These are phyloP conservation scores for Limenitis arthemis DNA, from an alignment of 2,888 invertebrate species.

Conservation along the genomic window DNA sequence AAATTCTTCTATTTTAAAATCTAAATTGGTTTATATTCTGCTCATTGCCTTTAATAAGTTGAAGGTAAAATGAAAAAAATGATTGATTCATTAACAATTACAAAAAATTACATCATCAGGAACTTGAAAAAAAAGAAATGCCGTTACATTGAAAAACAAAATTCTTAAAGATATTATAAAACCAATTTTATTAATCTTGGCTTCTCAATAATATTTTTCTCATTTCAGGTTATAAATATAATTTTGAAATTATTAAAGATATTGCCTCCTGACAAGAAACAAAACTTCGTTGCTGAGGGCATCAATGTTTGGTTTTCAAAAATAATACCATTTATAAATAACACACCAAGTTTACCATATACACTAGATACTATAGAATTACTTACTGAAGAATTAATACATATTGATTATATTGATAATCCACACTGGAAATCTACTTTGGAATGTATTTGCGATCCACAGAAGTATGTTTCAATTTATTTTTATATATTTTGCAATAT, in stretches of 20 bases:
- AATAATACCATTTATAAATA: constrained; percentile 43
- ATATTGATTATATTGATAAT: constrained; percentile 47
- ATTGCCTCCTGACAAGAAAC: constrained; percentile 43
- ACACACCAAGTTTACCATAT: constrained; percentile 14
- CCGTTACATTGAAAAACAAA: too few species aligned
- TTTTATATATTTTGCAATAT: not conserved
- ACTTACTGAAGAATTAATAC: constrained; percentile 48
- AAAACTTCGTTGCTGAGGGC: constrained; percentile 46
- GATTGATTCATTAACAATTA: too few species aligned
- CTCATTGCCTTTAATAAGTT: too few species aligned
- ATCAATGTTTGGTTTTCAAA: constrained; percentile 61
- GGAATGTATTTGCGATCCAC: constrained; percentile 43
- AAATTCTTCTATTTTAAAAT: too few species aligned
- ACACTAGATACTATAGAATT: constrained; percentile 49
- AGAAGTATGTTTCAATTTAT: constrained; percentile 40
- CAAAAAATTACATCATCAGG: too few species aligned
- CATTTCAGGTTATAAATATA: constrained; percentile 46
- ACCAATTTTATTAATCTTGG: not conserved
- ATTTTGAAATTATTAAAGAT: constrained; percentile 43
- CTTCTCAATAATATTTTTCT: not conserved
- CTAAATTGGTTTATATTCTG: too few species aligned
- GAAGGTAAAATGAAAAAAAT: too few species aligned
- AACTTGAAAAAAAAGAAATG: too few species aligned
- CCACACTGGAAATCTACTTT: constrained; percentile 51
- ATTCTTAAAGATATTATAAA: not conserved